Percentiles rank a stretch among this genome's conserved stretches.
These are phyloP conservation scores for Kryptolebias marmoratus DNA, from an alignment of 2,113 vertebrate species.

Conservation along the genomic window DNA sequence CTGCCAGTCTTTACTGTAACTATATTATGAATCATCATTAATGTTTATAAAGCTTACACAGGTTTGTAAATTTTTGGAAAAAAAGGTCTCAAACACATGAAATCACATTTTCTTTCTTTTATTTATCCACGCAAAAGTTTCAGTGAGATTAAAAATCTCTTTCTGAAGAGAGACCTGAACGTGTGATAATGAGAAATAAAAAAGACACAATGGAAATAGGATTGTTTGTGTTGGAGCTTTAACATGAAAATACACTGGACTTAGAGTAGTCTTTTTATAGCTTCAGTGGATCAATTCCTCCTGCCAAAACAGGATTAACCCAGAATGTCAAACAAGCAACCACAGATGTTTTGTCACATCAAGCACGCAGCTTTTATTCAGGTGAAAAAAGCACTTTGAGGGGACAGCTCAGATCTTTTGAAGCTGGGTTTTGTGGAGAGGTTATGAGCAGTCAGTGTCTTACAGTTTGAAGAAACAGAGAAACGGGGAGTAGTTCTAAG, in stretches of 20 bases:
- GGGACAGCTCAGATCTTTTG: too few species aligned
- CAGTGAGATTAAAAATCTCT: too few species aligned
- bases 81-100: too few species aligned
- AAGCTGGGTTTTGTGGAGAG: too few species aligned
- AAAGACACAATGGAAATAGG: slow-evolving; percentile 4
- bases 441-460: too few species aligned
- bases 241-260: slow-evolving; percentile 35
- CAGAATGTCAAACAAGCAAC: slow-evolving; percentile 8
- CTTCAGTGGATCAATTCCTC: slow-evolving; percentile 39
- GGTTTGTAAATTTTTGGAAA: not conserved
- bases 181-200: not conserved
- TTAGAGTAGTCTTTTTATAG: slow-evolving; percentile 17
- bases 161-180: too few species aligned
- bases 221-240: slow-evolving; percentile 20
- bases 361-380: not conserved
- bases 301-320: slow-evolving; percentile 42
- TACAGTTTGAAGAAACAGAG: too few species aligned
- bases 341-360: slow-evolving; percentile 24
- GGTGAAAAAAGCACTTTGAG: not conserved
- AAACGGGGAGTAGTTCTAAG: too few species aligned
- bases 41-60: too few species aligned
- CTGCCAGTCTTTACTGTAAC: slow-evolving; percentile 9
- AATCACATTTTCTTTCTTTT: too few species aligned
- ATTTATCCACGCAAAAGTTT: too few species aligned
- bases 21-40: too few species aligned